Conservation (phyloP, 23 tunicate species). For the Halocynthia aurantium region DNA sequence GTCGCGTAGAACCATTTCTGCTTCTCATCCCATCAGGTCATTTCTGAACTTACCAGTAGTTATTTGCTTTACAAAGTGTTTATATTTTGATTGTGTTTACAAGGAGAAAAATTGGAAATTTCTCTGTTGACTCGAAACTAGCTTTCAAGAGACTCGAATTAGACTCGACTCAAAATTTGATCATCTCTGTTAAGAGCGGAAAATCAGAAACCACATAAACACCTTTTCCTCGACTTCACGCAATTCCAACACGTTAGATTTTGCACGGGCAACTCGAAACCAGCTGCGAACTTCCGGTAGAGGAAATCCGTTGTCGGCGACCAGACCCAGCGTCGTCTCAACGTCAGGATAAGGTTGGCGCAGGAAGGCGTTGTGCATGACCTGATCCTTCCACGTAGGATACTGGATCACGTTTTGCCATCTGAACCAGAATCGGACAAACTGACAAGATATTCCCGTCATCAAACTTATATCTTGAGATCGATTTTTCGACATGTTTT, state of each 20-base stretch:
- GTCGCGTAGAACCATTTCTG: too few relatives aligned
- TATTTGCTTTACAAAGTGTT: too few relatives aligned
- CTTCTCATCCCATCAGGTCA: too few relatives aligned
- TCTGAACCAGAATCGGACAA: not conserved
- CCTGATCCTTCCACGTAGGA: not conserved
- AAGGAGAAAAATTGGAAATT: too few relatives aligned
- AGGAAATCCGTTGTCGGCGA: not conserved
- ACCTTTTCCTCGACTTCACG: conserved; percentile 12
- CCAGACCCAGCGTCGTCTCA: not conserved
- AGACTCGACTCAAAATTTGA: not conserved
- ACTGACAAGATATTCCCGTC: not conserved
- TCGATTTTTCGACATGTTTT: not conserved
- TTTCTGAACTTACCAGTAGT: too few relatives aligned
- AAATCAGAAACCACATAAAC: not conserved
- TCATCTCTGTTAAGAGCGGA: not conserved
- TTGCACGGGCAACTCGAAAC: conserved; percentile 6
- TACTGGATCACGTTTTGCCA: not conserved
- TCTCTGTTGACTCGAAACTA: too few relatives aligned
- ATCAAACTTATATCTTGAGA: not conserved
- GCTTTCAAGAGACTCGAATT: too few relatives aligned
- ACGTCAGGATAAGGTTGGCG: not conserved
- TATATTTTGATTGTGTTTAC: too few relatives aligned
- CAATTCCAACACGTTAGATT: not conserved
- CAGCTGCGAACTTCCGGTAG: not conserved
- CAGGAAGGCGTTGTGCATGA: not conserved